Base-by-base conservation (phyloP, 2,888 invertebrate genomes). In the Labia minor region DNA sequence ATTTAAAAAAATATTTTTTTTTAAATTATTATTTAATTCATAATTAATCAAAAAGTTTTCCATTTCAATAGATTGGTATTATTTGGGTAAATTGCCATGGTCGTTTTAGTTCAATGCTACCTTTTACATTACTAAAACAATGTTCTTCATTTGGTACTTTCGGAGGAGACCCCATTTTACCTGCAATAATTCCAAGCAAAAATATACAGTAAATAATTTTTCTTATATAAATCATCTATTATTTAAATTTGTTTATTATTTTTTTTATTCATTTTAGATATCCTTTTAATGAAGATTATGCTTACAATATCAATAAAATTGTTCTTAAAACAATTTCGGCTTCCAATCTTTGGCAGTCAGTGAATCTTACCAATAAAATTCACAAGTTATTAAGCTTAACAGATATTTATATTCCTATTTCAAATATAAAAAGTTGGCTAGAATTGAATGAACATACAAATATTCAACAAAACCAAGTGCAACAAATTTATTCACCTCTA, bases 71-170 rank as follows among this genome's bases (percentile, higher is more conserved):
- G 77, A 79, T 80, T 8, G 78, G 79, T 11, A 79, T 81, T 62
- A 77, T 84, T 21, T 84, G 83, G 83, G 74, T 84, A 61, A 84
- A 84, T 73, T 74, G 76, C 62, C 79, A 81, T 74, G 81, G 81
- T 68, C 68, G 79, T 67, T 78, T 81, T 73, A 78, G 81, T 72
- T 77, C 82, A 6, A 78, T 80, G 18, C 75, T 79, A 33, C 77
- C 81, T 14, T 77, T 81, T 72, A 8, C 33, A 33, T 33, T 33
- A 8, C 6, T 33, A 8, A 33, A 33, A n/a, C n/a, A n/a, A n/a
- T n/a, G n/a, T n/a, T n/a, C n/a, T n/a, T n/a, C n/a, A n/a, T n/a
- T n/a, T n/a, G n/a, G n/a, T n/a, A n/a, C n/a, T n/a, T n/a, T n/a
- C n/a, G n/a, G n/a, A n/a, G n/a, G n/a, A n/a, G n/a, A n/a, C n/a